phyloP scores from a whole-genome alignment of 2,113 vertebrate genomes.

The Dasypus novemcinctus region DNA sequence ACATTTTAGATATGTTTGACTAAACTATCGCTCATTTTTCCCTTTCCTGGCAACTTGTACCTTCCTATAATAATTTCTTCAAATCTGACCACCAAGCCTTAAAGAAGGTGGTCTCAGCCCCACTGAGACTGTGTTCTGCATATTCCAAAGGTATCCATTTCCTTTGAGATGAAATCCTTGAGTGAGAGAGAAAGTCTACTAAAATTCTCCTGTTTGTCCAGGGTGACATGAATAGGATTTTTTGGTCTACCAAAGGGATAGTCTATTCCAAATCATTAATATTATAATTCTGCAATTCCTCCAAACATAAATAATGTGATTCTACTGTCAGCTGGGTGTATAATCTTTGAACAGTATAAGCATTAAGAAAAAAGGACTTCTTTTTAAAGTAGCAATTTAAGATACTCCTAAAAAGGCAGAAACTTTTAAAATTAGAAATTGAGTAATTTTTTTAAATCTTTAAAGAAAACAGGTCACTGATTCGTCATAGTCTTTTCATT shows the following conservation, averaged over 20 bases:
- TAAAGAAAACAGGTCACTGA: constrained; percentile 11
- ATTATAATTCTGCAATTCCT: not conserved
- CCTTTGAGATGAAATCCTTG: not conserved
- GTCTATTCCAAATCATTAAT: not conserved
- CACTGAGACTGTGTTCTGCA: not conserved
- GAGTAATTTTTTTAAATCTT: constrained; percentile 31
- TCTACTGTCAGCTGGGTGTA: not conserved
- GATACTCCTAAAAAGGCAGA: not conserved
- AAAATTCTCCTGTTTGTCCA: not conserved
- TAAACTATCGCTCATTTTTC: not conserved
- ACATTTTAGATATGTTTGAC: not conserved
- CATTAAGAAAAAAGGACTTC: not conserved
- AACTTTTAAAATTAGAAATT: constrained; percentile 29
- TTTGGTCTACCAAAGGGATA: not conserved
- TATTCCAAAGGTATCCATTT: not conserved
- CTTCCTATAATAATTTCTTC: not conserved
- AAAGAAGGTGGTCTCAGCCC: not conserved
- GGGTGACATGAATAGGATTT: not conserved
- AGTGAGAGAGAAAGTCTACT: not conserved
- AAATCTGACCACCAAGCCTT: not conserved
- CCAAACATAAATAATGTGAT: not conserved
- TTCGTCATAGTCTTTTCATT: constrained; percentile 21
- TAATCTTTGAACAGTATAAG: not conserved
- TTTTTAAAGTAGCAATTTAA: constrained; percentile 1
- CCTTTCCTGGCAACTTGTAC: not conserved